These are phyloP conservation scores for Amblyteles armatorius DNA, from an alignment of 2,888 invertebrate genomes.

Conservation along the genomic window DNA sequence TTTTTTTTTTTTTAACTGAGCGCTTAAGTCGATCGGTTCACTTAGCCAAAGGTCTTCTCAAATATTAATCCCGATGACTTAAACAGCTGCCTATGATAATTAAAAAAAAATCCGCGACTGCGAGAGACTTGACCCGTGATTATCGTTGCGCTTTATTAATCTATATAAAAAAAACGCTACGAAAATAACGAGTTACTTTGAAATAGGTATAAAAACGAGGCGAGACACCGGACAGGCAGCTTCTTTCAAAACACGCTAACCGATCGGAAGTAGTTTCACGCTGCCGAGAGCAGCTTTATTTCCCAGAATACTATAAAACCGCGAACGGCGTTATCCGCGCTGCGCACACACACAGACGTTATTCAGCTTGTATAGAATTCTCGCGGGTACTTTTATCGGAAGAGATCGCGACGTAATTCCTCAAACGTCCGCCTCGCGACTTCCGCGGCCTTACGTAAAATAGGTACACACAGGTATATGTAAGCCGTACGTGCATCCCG, in stretches of 20 bases:
- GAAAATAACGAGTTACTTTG: conserved; percentile 1
- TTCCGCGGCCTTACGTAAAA: conserved; percentile 65
- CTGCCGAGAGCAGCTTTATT: conserved; percentile 56
- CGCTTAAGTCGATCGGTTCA: not conserved
- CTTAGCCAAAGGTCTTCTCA: not conserved
- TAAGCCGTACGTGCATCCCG: not conserved
- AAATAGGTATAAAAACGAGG: conserved; percentile 20
- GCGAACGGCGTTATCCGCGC: not conserved
- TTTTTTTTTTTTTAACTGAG: not conserved
- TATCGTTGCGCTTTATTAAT: not conserved
- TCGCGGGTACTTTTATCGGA: conserved; percentile 29
- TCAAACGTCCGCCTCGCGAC: conserved; percentile 56
- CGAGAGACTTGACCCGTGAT: not conserved
- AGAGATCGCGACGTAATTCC: conserved; percentile 58
- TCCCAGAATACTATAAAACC: conserved; percentile 50
- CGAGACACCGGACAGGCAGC: conserved; percentile 46
- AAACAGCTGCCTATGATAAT: too few species aligned
- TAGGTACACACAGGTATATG: conserved; percentile 8
- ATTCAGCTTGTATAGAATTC: not conserved
- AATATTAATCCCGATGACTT: not conserved
- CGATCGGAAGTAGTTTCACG: conserved; percentile 68
- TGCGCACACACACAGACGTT: not conserved
- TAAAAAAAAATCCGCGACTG: not conserved
- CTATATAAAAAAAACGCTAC: not conserved
- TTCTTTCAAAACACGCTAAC: conserved; percentile 55